Evolutionary conservation across 1,140 invertebrate genomes (phyloP).

Genomic region (Cylas formicarius): DNA sequence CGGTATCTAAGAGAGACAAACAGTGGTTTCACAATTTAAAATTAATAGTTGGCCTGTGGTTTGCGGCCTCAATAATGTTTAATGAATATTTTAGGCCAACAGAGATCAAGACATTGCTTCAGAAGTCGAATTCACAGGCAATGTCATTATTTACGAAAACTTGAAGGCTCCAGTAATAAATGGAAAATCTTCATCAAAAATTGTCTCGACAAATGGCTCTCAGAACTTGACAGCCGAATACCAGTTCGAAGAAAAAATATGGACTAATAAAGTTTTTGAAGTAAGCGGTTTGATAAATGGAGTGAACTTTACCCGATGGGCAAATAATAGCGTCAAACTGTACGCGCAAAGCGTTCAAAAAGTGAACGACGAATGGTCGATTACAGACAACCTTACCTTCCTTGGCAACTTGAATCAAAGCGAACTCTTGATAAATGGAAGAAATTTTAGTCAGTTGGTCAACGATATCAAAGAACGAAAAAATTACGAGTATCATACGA

Average conservation of each 20-base stretch:
- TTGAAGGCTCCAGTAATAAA: constrained; percentile 34
- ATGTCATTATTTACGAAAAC: constrained; percentile 33
- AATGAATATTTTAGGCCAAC: constrained; percentile 24
- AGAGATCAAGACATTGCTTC: constrained; percentile 28
- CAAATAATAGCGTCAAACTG: constrained; percentile 28
- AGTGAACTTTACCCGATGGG: constrained; percentile 37
- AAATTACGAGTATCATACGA: constrained; percentile 22
- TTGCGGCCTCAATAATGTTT: not conserved
- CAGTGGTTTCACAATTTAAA: not conserved
- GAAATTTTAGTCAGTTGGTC: constrained; percentile 31
- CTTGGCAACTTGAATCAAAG: constrained; percentile 31
- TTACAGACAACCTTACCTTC: constrained; percentile 37
- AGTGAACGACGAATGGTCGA: constrained; percentile 37
- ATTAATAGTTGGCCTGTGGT: not conserved
- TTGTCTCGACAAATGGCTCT: constrained; percentile 36
- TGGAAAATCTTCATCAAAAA: constrained; percentile 27
- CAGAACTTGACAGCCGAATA: constrained; percentile 33
- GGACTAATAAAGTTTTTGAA: constrained; percentile 15
- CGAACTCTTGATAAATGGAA: constrained; percentile 32
- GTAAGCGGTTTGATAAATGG: constrained; percentile 31
- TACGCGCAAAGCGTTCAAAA: constrained; percentile 25
- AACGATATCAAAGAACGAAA: constrained; percentile 25
- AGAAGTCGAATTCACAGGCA: constrained; percentile 35
- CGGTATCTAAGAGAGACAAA: too few relatives aligned
- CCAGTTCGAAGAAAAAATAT: constrained; percentile 26